These are phyloP conservation scores for Pseudochirops cupreus DNA, from an alignment of 2,797 vertebrate genomes.

Conservation along the genomic window DNA sequence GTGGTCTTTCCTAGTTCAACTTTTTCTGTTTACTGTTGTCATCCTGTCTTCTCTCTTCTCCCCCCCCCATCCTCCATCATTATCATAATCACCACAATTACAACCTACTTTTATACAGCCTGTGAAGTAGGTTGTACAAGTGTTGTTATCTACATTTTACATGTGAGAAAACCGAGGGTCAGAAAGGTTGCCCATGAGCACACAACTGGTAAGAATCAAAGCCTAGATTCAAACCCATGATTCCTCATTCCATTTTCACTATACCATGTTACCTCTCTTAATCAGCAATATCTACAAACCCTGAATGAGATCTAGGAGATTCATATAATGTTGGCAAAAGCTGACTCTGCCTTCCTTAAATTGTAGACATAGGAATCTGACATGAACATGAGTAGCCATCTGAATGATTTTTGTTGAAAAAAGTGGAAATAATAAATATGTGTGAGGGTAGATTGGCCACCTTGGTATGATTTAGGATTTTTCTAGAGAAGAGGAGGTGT, in stretches of 20 bases:
- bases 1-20: background rate
- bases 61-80: background rate
- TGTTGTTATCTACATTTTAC: background rate
- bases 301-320: background rate
- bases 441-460: background rate
- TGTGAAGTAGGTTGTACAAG: background rate
- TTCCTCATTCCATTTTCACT: background rate
- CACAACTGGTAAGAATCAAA: background rate
- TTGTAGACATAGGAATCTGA: background rate
- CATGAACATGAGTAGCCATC: conserved; percentile 4
- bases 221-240: background rate
- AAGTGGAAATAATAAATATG: background rate
- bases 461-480: conserved; percentile 20
- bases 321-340: background rate
- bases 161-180: background rate
- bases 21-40: background rate
- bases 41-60: background rate
- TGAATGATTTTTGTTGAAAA: conserved; percentile 11
- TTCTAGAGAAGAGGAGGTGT: background rate
- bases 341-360: background rate
- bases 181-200: background rate
- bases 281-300: background rate
- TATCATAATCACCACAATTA: background rate
- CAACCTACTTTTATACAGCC: background rate
- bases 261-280: background rate